Evolutionary conservation across 2,888 invertebrate genomes (phyloP).

Genomic region (Polyommatus iphigenia): DNA sequence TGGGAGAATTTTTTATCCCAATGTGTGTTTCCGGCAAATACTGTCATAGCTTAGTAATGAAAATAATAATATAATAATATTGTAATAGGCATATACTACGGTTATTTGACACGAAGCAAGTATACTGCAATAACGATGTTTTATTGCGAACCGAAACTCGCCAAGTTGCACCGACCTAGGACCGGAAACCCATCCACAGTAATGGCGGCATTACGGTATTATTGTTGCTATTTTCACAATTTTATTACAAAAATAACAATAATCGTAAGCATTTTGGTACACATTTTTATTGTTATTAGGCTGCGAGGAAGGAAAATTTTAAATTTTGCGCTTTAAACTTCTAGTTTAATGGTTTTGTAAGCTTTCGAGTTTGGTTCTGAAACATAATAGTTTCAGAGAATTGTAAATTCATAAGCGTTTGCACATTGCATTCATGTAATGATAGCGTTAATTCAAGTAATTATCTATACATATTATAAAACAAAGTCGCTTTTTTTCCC

Average conservation of each 20-base stretch:
- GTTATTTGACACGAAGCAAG: neutral
- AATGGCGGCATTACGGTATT: conserved; percentile 17
- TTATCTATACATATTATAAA: too few species aligned
- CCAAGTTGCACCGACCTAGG: conserved; percentile 23
- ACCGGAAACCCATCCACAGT: conserved; percentile 24
- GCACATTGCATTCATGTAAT: too few species aligned
- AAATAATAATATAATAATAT: too few species aligned
- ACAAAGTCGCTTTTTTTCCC: too few species aligned
- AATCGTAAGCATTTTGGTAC: conserved; percentile 24
- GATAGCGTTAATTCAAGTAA: too few species aligned
- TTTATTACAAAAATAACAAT: conserved; percentile 28
- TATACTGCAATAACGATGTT: conserved; percentile 52
- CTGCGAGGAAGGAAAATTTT: neutral
- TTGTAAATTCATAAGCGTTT: too few species aligned
- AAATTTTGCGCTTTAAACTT: conserved; percentile 4
- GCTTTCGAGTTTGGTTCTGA: neutral
- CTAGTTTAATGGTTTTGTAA: neutral
- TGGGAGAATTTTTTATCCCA: too few species aligned
- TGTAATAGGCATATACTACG: too few species aligned
- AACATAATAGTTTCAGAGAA: neutral
- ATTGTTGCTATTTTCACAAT: conserved; percentile 2
- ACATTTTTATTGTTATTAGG: conserved; percentile 26
- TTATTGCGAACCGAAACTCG: conserved; percentile 52
- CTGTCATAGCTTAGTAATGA: too few species aligned
- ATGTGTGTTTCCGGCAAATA: too few species aligned